These are phyloP conservation scores for Odontesthes bonariensis DNA, from an alignment of 2,113 vertebrate species.

Conservation along the genomic window DNA sequence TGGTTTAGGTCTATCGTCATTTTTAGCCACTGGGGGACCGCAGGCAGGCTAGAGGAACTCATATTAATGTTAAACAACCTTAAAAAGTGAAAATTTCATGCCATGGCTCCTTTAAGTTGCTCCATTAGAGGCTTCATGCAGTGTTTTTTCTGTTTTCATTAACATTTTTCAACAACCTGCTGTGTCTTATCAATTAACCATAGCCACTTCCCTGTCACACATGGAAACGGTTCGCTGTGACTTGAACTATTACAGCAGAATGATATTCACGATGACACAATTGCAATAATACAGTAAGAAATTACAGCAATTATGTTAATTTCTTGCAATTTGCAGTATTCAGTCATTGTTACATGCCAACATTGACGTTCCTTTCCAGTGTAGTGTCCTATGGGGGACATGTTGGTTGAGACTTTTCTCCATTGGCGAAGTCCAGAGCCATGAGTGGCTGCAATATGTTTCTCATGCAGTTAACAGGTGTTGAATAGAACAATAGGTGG, in stretches of 20 bases:
- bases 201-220: constrained; percentile 15
- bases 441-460: constrained; percentile 11
- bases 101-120: no score
- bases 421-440: no score
- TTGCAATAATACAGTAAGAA: constrained; percentile 23
- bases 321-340: constrained; percentile 23
- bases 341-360: neutral
- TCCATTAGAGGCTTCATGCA: no score
- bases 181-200: neutral
- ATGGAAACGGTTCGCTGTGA: constrained; percentile 20
- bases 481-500: neutral
- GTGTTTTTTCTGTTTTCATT: no score
- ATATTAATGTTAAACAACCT: no score
- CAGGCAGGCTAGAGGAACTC: no score
- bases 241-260: neutral
- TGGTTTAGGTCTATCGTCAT: no score
- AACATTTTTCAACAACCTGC: no score
- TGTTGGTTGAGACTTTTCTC: neutral
- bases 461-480: no score
- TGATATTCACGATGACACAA: neutral
- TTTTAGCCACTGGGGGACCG: no score
- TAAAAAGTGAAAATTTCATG: no score
- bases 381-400: neutral
- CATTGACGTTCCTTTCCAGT: neutral
- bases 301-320: constrained; percentile 48